Evolutionary conservation across 2,888 invertebrate species (phyloP).

Genomic region (Lottia scabra): DNA sequence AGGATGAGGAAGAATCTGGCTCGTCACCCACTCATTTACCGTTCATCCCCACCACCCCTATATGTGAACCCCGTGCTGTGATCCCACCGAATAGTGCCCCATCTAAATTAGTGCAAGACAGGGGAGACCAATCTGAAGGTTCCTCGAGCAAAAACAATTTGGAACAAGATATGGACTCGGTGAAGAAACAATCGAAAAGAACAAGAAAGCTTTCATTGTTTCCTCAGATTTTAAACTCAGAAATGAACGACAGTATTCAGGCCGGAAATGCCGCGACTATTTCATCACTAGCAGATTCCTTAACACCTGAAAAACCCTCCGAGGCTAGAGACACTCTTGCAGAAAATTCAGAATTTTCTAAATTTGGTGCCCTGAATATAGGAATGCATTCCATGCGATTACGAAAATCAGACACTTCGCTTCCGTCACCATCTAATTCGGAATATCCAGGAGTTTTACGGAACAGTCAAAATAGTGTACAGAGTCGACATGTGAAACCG

Average conservation of each 20-base stretch:
- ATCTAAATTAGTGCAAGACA: neutral
- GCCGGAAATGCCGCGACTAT: slow-evolving; percentile 17
- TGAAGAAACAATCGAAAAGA: neutral
- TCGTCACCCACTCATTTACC: neutral
- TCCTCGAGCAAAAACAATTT: neutral
- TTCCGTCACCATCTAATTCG: neutral
- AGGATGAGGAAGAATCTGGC: neutral
- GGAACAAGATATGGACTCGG: neutral
- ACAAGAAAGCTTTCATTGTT: neutral
- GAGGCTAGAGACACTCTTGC: neutral
- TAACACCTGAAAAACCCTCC: neutral
- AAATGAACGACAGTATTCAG: slow-evolving; percentile 51
- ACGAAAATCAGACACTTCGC: neutral
- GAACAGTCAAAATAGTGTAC: neutral
- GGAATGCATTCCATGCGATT: neutral
- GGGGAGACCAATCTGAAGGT: neutral
- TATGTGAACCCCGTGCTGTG: neutral
- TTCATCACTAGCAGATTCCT: neutral
- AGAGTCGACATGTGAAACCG: neutral
- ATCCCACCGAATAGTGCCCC: slow-evolving; percentile 10
- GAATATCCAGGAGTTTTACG: neutral
- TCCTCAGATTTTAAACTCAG: slow-evolving; percentile 13
- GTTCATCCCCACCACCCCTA: neutral
- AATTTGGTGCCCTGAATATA: neutral
- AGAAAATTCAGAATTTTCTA: slow-evolving; percentile 1